Percentiles rank a stretch among this genome's conserved stretches.
phyloP scores from a whole-genome alignment of 1,140 invertebrate genomes.

The Coelopa frigida region DNA sequence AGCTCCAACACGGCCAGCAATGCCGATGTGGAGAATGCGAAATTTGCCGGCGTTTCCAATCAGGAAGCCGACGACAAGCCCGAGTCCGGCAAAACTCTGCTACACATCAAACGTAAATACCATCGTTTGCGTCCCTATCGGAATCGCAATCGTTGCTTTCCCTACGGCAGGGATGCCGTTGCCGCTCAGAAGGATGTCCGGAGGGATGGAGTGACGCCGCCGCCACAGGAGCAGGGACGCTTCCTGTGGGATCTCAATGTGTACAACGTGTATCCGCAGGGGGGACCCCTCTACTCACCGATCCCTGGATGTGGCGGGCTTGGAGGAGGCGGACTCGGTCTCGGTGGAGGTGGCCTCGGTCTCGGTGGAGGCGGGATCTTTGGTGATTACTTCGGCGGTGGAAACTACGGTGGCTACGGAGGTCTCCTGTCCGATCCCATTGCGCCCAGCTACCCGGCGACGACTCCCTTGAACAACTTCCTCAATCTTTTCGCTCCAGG shows the following conservation, averaged over 20 bases:
- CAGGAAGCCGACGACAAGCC: constrained; percentile 31
- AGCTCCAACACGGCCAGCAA: too few species aligned
- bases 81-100: constrained; percentile 20
- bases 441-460: constrained; percentile 17
- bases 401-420: background rate
- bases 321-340: constrained; percentile 12
- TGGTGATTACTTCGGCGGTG: constrained; percentile 8
- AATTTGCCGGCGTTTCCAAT: constrained; percentile 33
- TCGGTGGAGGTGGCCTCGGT: constrained; percentile 4
- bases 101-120: constrained; percentile 28
- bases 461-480: constrained; percentile 32
- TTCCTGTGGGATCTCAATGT: constrained; percentile 39
- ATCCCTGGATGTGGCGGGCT: constrained; percentile 22
- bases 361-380: constrained; percentile 20
- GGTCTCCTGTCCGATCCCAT: constrained; percentile 28
- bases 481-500: constrained; percentile 35
- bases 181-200: too few species aligned
- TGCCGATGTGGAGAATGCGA: constrained; percentile 34
- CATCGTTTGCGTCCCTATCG: constrained; percentile 19
- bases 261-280: constrained; percentile 29
- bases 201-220: constrained; percentile 12
- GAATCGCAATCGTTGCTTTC: constrained; percentile 22
- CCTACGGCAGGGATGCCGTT: constrained; percentile 30
- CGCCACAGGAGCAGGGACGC: constrained; percentile 29
- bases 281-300: background rate